Evolutionary conservation across 2,888 invertebrate genomes (phyloP).

Genomic region (Drosophila paramelanica): DNA sequence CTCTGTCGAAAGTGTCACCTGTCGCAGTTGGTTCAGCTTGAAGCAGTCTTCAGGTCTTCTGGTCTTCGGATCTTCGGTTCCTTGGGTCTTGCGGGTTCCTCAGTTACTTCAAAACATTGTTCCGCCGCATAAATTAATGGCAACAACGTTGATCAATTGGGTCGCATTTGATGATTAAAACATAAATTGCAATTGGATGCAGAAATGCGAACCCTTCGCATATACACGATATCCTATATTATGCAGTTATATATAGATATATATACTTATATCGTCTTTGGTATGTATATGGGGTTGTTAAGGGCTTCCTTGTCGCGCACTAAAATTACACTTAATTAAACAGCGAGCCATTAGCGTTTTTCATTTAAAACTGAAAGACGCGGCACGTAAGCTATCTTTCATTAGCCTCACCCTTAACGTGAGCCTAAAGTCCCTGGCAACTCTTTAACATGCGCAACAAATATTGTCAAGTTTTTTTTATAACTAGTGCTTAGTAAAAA

Average conservation of each 20-base stretch:
- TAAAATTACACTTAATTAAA: slow-evolving; percentile 84
- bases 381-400: slow-evolving; percentile 2
- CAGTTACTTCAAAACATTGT: slow-evolving; percentile 66
- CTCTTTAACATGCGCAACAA: slow-evolving; percentile 15
- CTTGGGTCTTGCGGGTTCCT: slow-evolving; percentile 3
- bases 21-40: slow-evolving; percentile 38
- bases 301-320: slow-evolving; percentile 63
- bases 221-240: slow-evolving; percentile 18
- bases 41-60: slow-evolving; percentile 4
- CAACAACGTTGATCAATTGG: slow-evolving; percentile 73
- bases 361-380: slow-evolving; percentile 33
- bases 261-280: neutral
- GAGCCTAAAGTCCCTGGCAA: slow-evolving; percentile 15
- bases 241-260: neutral
- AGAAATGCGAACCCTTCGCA: slow-evolving; percentile 29
- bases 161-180: slow-evolving; percentile 76
- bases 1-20: slow-evolving; percentile 65
- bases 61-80: neutral
- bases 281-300: slow-evolving; percentile 33
- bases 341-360: slow-evolving; percentile 81
- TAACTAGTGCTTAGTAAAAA: neutral
- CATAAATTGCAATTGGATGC: slow-evolving; percentile 70
- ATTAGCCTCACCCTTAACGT: neutral
- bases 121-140: slow-evolving; percentile 74
- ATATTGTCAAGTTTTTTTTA: slow-evolving; percentile 26